Percentiles rank a stretch among this genome's conserved stretches.
These are phyloP conservation scores for Hyperoplus immaculatus DNA, from an alignment of 2,797 vertebrate genomes.

Conservation along the genomic window DNA sequence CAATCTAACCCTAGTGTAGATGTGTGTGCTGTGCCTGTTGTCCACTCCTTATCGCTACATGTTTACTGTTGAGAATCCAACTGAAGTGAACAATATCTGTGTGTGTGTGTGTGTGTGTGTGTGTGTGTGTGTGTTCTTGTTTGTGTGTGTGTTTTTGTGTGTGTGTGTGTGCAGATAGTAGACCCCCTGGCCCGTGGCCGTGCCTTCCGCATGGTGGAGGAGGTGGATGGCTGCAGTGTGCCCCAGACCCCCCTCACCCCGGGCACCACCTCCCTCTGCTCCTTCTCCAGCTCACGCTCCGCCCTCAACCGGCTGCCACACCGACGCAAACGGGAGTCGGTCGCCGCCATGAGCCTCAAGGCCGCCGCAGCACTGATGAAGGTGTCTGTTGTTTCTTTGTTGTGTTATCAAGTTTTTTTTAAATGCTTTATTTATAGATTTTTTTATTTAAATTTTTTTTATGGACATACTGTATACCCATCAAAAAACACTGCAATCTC, in stretches of 20 bases:
- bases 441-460: background rate
- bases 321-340: constrained; percentile 94
- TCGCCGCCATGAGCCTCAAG: constrained; percentile 96
- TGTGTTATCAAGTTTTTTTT: background rate
- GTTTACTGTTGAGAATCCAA: too few species aligned
- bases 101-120: background rate
- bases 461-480: too few species aligned
- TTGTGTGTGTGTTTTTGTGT: constrained; percentile 21
- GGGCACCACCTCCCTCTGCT: constrained; percentile 93
- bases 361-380: constrained; percentile 94
- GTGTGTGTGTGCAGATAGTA: constrained; percentile 86
- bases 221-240: constrained; percentile 87
- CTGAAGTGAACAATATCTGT: too few species aligned
- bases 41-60: background rate
- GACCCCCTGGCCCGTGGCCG: constrained; percentile 95
- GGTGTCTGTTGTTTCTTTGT: constrained; percentile 78
- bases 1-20: constrained; percentile 38
- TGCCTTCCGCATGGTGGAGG: constrained; percentile 93
- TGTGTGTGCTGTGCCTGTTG: background rate
- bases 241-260: constrained; percentile 91
- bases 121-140: background rate
- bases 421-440: background rate
- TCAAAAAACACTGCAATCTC: too few species aligned
- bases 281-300: constrained; percentile 96
- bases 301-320: constrained; percentile 91